These are phyloP conservation scores for Calliphora vicina DNA, from an alignment of 1,140 invertebrate genomes.

Conservation along the genomic window DNA sequence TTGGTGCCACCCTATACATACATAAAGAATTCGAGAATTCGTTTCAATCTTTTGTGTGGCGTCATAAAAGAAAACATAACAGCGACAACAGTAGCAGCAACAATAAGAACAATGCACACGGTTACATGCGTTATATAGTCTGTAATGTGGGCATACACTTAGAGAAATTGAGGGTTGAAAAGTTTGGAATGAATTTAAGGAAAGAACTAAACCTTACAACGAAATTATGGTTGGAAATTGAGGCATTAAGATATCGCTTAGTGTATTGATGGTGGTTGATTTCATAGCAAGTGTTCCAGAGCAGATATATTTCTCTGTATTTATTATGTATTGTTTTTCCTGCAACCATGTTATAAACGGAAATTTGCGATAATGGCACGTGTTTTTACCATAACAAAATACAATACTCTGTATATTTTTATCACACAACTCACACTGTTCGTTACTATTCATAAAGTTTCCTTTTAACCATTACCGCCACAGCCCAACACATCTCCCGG, in stretches of 20 bases:
- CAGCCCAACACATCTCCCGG: background rate
- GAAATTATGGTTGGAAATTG: no score
- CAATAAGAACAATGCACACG: background rate
- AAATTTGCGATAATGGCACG: constrained; percentile 35
- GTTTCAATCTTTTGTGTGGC: background rate
- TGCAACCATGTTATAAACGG: background rate
- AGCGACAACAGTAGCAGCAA: background rate
- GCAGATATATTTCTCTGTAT: background rate
- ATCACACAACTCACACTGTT: background rate
- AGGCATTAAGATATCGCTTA: no score
- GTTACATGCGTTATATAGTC: background rate
- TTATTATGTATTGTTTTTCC: constrained; percentile 24
- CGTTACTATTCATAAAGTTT: background rate
- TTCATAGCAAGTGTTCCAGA: background rate
- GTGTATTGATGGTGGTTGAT: background rate
- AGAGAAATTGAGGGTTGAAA: no score
- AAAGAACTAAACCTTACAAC: no score
- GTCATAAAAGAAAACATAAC: background rate
- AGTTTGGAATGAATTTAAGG: no score
- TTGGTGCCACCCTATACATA: no score
- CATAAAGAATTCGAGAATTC: background rate
- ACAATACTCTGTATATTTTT: background rate
- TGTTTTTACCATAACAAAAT: constrained; percentile 13
- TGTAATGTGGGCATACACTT: background rate
- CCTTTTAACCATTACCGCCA: background rate